Evolutionary conservation across 1,140 invertebrate genomes (phyloP).

Genomic region (Aphidius gifuensis): DNA sequence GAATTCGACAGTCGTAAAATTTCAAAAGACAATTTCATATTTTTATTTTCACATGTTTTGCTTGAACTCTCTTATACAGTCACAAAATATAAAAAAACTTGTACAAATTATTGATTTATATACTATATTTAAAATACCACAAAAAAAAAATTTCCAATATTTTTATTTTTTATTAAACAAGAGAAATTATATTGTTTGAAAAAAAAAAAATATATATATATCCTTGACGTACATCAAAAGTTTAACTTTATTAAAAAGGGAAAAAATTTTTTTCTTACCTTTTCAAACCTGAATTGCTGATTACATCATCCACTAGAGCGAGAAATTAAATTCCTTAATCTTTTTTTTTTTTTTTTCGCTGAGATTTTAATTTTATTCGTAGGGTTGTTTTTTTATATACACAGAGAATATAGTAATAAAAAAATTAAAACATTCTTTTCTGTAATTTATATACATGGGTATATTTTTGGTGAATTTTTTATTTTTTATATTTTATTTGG

Average conservation of each 20-base stretch:
- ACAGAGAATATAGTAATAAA: neutral
- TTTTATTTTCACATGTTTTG: no score
- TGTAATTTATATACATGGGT: neutral
- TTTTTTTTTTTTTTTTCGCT: neutral
- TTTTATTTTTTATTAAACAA: no score
- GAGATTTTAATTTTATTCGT: constrained; percentile 17
- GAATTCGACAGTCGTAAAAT: constrained; percentile 2
- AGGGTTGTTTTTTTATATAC: constrained; percentile 8
- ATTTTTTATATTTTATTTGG: no score
- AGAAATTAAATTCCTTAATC: constrained; percentile 16
- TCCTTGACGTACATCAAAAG: no score
- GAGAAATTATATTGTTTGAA: no score
- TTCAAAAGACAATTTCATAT: neutral
- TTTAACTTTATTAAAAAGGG: no score
- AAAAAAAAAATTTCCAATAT: no score
- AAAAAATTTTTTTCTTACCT: neutral
- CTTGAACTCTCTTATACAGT: no score
- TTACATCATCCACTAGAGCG: constrained; percentile 18
- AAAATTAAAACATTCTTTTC: neutral
- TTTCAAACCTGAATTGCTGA: constrained; percentile 15
- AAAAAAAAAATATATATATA: no score
- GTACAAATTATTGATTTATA: no score
- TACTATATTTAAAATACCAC: no score
- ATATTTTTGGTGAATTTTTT: neutral
- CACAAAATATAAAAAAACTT: no score